Conservation (phyloP, 2,888 invertebrate genomes). For the Drosophila mimica region DNA sequence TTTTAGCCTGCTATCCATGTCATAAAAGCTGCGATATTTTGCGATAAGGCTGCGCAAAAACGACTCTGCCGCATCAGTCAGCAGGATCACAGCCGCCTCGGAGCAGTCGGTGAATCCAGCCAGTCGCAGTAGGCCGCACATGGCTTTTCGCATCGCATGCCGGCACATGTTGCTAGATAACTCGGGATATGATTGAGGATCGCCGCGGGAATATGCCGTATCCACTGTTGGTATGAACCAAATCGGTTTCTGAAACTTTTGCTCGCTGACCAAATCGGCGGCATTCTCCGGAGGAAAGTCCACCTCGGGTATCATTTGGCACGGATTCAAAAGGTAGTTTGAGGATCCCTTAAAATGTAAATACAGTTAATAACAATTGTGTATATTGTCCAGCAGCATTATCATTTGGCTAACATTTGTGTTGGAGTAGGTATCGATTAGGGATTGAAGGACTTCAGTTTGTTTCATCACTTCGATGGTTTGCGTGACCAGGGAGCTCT, state of each 20-base stretch:
- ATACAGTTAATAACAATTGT: not conserved
- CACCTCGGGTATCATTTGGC: conserved; percentile 84
- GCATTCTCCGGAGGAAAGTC: conserved; percentile 84
- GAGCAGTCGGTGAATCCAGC: conserved; percentile 83
- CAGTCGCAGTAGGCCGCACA: conserved; percentile 83
- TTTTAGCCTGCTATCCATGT: conserved; percentile 48
- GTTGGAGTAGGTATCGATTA: conserved; percentile 84
- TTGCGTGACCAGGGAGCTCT: conserved; percentile 83
- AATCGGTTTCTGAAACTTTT: conserved; percentile 83
- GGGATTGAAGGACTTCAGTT: conserved; percentile 83
- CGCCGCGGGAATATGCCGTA: conserved; percentile 80
- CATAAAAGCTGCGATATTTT: conserved; percentile 59
- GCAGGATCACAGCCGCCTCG: conserved; percentile 78
- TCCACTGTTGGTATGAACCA: conserved; percentile 83
- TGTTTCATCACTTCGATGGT: conserved; percentile 85
- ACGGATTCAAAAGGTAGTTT: conserved; percentile 83
- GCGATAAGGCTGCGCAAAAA: conserved; percentile 80
- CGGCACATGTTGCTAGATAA: conserved; percentile 74
- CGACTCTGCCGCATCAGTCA: conserved; percentile 83
- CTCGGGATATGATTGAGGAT: conserved; percentile 73
- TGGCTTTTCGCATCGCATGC: conserved; percentile 79
- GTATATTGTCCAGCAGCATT: not conserved
- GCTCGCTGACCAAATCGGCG: conserved; percentile 80
- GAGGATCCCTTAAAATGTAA: conserved; percentile 75
- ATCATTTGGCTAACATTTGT: conserved; percentile 76